A percentile compares a stretch with the other conserved stretches of the same genome.
phyloP scores from a whole-genome alignment of 2,113 vertebrate species.

The Megaceryle maxima region DNA sequence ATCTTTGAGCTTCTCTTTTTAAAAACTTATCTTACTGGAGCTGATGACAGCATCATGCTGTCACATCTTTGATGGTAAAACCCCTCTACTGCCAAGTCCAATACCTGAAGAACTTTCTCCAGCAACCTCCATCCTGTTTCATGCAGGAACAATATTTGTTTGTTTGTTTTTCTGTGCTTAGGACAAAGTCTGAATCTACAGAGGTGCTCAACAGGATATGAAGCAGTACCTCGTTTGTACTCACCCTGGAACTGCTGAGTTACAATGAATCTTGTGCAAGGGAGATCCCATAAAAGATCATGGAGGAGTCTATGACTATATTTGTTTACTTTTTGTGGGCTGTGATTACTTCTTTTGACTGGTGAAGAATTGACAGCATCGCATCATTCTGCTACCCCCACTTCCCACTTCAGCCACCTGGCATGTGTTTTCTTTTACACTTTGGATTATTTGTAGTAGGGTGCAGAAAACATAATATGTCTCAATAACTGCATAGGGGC shows the following conservation, averaged over 20 bases:
- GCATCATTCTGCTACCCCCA: slow-evolving; percentile 10
- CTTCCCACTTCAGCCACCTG: slow-evolving; percentile 64
- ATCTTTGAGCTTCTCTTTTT: neutral
- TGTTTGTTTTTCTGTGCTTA: neutral
- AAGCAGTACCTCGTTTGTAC: neutral
- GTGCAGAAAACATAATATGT: neutral
- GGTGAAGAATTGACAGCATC: slow-evolving; percentile 25
- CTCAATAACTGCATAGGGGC: neutral
- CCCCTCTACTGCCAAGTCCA: neutral
- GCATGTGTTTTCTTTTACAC: slow-evolving; percentile 13
- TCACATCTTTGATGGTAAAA: neutral
- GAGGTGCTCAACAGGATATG: no score
- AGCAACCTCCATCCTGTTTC: neutral
- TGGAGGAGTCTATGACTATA: neutral
- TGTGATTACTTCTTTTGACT: slow-evolving; percentile 6
- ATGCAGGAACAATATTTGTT: neutral
- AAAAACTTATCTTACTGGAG: neutral
- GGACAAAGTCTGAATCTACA: neutral
- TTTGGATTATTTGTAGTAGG: neutral
- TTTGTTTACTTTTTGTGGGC: slow-evolving; percentile 3
- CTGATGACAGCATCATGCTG: neutral
- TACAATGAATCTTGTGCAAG: neutral
- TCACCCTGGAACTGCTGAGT: neutral
- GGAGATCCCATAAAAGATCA: neutral
- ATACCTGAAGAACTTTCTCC: neutral